Conservation (phyloP, 2,797 vertebrate genomes). For the Hoplostethus mediterraneus region DNA sequence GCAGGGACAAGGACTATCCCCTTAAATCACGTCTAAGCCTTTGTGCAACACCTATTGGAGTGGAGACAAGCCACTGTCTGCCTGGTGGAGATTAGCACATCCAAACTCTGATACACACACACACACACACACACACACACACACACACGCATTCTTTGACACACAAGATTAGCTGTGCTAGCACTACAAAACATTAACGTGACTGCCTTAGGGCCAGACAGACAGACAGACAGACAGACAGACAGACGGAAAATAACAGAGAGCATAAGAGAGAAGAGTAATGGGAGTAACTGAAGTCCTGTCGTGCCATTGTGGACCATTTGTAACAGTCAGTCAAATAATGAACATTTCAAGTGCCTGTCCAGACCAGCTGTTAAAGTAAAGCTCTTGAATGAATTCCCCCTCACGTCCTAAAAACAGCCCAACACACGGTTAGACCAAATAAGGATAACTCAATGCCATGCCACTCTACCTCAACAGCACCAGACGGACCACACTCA, state of each 20-base stretch:
- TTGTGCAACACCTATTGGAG: constrained; percentile 57
- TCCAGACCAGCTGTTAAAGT: constrained; percentile 47
- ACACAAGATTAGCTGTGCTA: constrained; percentile 47
- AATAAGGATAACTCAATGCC: not conserved
- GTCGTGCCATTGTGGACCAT: constrained; percentile 18
- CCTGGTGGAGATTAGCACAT: constrained; percentile 68
- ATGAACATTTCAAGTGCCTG: constrained; percentile 29
- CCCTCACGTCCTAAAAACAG: constrained; percentile 35
- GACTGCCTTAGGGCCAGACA: constrained; percentile 31
- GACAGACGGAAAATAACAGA: constrained; percentile 14
- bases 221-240: constrained; percentile 2
- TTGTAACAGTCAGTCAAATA: constrained; percentile 26
- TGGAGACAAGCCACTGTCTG: constrained; percentile 71
- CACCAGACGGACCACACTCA: constrained; percentile 58
- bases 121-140: constrained; percentile 26
- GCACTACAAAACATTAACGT: constrained; percentile 67
- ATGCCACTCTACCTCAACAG: constrained; percentile 27
- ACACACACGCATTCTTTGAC: constrained; percentile 42
- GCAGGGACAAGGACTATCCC: constrained; percentile 53
- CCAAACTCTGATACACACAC: constrained; percentile 8
- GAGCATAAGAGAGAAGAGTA: constrained; percentile 34
- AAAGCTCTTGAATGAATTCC: constrained; percentile 53
- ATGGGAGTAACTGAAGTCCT: constrained; percentile 35
- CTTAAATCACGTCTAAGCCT: constrained; percentile 68
- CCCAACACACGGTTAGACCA: constrained; percentile 24